Evolutionary conservation across 2,797 vertebrate genomes (phyloP).

Genomic region (Crypturellus tataupa): DNA sequence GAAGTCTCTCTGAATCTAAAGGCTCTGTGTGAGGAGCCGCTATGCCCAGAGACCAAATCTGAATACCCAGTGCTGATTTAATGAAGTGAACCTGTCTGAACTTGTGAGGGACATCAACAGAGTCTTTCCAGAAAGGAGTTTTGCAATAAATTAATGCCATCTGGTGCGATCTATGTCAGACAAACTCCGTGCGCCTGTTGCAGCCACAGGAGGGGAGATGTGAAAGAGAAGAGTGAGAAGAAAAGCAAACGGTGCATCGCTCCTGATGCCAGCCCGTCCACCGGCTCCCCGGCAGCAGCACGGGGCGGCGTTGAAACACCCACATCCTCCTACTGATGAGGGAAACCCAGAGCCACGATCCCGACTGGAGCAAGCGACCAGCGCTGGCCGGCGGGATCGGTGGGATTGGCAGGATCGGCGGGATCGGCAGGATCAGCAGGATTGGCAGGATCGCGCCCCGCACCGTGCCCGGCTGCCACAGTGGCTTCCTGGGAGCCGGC

Average conservation of each 20-base stretch:
- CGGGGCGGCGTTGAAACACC: neutral
- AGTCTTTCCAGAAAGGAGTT: neutral
- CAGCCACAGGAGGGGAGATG: neutral
- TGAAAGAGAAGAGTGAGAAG: neutral
- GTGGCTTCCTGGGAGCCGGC: constrained; percentile 57
- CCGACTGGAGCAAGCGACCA: too few species aligned
- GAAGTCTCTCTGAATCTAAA: neutral
- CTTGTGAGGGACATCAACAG: neutral
- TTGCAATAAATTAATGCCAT: neutral
- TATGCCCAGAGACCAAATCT: neutral
- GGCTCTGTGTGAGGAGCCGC: neutral
- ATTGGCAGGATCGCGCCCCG: too few species aligned
- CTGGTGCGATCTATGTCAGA: neutral
- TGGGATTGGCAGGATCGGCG: too few species aligned
- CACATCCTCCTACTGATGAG: neutral
- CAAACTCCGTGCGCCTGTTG: neutral
- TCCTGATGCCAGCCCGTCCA: neutral
- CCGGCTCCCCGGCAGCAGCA: too few species aligned
- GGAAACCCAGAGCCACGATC: neutral
- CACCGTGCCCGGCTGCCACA: too few species aligned
- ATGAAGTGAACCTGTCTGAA: neutral
- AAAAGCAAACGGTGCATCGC: neutral
- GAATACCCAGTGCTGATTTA: neutral
- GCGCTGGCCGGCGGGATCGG: too few species aligned
- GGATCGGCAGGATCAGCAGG: too few species aligned